A percentile compares a stretch with the other conserved stretches of the same genome.
phyloP scores from a whole-genome alignment of 1,140 invertebrate genomes.

The Anagrus nilaparvatae region DNA sequence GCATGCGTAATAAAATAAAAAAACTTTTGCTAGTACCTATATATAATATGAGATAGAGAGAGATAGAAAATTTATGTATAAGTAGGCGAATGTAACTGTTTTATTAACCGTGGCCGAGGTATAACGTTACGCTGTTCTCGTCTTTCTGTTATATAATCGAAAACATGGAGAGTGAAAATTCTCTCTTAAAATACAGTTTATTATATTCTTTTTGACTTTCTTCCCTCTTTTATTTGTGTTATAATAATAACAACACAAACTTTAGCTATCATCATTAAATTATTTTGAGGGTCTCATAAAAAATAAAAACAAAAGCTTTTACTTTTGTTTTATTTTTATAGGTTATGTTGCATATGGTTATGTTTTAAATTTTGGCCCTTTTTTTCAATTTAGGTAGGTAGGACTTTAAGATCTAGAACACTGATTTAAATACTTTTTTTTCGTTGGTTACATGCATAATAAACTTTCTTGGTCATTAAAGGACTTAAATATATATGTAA shows the following conservation, averaged over 20 bases:
- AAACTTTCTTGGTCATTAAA: too few relatives aligned
- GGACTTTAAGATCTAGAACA: too few relatives aligned
- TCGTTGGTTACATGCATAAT: too few relatives aligned
- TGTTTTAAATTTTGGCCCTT: neutral
- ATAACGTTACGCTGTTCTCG: neutral
- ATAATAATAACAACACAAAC: too few relatives aligned
- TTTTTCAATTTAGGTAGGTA: neutral
- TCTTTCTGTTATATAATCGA: constrained; percentile 31
- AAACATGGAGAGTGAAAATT: constrained; percentile 40
- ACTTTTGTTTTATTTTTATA: too few relatives aligned
- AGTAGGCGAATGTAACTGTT: constrained; percentile 34
- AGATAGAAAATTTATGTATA: constrained; percentile 18
- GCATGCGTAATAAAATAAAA: constrained; percentile 8
- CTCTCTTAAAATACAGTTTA: constrained; percentile 29
- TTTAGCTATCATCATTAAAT: too few relatives aligned
- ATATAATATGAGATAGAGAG: constrained; percentile 13
- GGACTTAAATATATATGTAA: too few relatives aligned
- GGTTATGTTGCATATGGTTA: neutral
- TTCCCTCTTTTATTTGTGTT: too few relatives aligned
- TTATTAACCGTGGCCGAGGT: constrained; percentile 31
- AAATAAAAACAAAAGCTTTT: too few relatives aligned
- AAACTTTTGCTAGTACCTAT: constrained; percentile 10
- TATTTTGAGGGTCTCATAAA: too few relatives aligned
- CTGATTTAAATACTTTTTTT: too few relatives aligned
- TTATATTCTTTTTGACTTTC: constrained; percentile 18